A percentile compares a stretch with the other conserved stretches of the same genome.
Evolutionary conservation across 2,797 vertebrate species (phyloP).

Genomic region (Amblyraja radiata): DNA sequence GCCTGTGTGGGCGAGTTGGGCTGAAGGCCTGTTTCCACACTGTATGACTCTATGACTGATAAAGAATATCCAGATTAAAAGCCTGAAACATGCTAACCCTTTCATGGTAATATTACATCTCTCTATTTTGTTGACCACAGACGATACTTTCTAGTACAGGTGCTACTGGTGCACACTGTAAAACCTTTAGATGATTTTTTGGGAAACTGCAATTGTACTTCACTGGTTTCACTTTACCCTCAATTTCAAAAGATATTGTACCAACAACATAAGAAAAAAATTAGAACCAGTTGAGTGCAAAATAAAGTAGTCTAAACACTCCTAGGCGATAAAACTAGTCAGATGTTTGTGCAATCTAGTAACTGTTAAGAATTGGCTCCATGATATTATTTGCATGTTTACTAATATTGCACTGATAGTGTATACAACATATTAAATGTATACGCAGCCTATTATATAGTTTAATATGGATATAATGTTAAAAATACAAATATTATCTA

Average conservation of each 20-base stretch:
- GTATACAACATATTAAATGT: slow-evolving; percentile 40
- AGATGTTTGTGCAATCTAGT: neutral
- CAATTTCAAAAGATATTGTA: neutral
- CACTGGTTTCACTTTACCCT: neutral
- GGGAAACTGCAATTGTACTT: neutral
- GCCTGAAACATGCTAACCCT: neutral
- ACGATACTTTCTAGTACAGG: neutral
- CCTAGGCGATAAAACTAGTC: slow-evolving; percentile 58
- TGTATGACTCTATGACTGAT: slow-evolving; percentile 39
- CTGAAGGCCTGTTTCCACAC: too few species aligned
- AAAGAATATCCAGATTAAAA: slow-evolving; percentile 47
- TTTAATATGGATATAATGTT: slow-evolving; percentile 57
- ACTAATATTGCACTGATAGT: neutral
- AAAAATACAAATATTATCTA: slow-evolving; percentile 57
- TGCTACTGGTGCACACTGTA: neutral
- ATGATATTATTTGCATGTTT: neutral
- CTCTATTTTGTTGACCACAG: neutral
- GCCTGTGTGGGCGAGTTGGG: too few species aligned
- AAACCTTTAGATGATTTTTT: neutral
- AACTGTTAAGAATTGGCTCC: neutral
- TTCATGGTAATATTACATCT: neutral
- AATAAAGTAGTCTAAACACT: slow-evolving; percentile 63
- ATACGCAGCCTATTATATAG: slow-evolving; percentile 46
- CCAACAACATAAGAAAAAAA: slow-evolving; percentile 54
- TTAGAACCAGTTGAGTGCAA: slow-evolving; percentile 61